A percentile compares a stretch with the other conserved stretches of the same genome.
These are phyloP conservation scores for Calonectris borealis DNA, from an alignment of 2,113 vertebrate species.

Conservation along the genomic window DNA sequence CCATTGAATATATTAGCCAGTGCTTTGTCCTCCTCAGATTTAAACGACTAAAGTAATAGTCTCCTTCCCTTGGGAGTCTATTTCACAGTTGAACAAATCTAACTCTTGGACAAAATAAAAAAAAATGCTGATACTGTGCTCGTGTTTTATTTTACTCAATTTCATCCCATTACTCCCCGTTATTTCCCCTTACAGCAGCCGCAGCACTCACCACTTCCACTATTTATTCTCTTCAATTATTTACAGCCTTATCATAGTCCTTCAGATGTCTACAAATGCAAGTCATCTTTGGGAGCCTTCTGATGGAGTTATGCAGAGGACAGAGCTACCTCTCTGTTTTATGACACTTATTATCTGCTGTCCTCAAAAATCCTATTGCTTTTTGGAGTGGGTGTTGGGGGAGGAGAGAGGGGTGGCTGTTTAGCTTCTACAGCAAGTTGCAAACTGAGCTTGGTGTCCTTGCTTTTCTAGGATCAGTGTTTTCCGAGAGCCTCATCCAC, in stretches of 20 bases:
- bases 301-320: not conserved
- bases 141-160: not conserved
- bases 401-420: not conserved
- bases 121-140: not conserved
- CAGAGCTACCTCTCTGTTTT: not conserved
- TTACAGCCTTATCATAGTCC: not conserved
- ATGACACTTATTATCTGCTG: not conserved
- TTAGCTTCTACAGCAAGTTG: not conserved
- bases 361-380: not conserved
- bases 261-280: not conserved
- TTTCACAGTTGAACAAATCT: slow-evolving; percentile 55
- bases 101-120: not conserved
- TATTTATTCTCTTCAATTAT: not conserved
- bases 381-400: not conserved
- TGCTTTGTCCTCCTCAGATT: slow-evolving; percentile 43
- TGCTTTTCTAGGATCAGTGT: not conserved
- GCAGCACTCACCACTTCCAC: not conserved
- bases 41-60: slow-evolving; percentile 13
- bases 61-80: slow-evolving; percentile 33
- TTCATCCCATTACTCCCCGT: not conserved
- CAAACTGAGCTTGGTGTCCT: not conserved
- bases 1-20: not conserved
- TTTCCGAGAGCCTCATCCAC: not conserved
- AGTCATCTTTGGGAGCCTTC: not conserved
- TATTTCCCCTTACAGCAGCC: not conserved